A percentile compares a stretch with the other conserved stretches of the same genome.
Evolutionary conservation across 1,140 invertebrate species (phyloP).

Genomic region (Drosophila melanica): DNA sequence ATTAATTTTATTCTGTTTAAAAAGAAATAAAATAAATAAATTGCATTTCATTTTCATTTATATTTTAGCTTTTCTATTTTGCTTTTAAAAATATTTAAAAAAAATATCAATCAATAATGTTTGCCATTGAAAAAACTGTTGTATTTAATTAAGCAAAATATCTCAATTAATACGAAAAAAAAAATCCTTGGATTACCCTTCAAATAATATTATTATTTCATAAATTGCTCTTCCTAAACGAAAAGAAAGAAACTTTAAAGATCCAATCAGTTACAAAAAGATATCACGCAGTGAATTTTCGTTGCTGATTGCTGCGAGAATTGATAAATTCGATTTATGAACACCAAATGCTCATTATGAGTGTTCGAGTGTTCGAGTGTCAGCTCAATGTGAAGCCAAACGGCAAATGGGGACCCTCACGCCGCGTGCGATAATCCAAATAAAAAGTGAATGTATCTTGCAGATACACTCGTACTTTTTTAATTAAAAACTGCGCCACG

Average conservation of each 20-base stretch:
- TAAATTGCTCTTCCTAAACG: too few species aligned
- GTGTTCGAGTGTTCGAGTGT: slow-evolving; percentile 2
- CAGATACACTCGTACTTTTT: slow-evolving; percentile 54
- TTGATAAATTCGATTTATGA: slow-evolving; percentile 14
- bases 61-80: too few species aligned
- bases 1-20: too few species aligned
- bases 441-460: slow-evolving; percentile 62
- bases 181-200: too few species aligned
- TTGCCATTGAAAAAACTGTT: too few species aligned
- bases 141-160: too few species aligned
- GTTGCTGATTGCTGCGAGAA: slow-evolving; percentile 7
- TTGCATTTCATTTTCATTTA: too few species aligned
- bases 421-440: slow-evolving; percentile 35
- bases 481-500: slow-evolving; percentile 41
- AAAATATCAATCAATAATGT: too few species aligned
- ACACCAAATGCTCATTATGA: slow-evolving; percentile 15
- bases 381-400: slow-evolving; percentile 12
- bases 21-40: too few species aligned
- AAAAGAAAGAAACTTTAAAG: neutral
- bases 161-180: too few species aligned
- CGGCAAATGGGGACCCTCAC: slow-evolving; percentile 13
- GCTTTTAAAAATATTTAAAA: too few species aligned
- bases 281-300: slow-evolving; percentile 14
- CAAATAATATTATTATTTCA: too few species aligned
- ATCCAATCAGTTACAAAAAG: neutral